Evolutionary conservation across 2,113 vertebrate genomes (phyloP).

Genomic region (Protomyctophum bolini): DNA sequence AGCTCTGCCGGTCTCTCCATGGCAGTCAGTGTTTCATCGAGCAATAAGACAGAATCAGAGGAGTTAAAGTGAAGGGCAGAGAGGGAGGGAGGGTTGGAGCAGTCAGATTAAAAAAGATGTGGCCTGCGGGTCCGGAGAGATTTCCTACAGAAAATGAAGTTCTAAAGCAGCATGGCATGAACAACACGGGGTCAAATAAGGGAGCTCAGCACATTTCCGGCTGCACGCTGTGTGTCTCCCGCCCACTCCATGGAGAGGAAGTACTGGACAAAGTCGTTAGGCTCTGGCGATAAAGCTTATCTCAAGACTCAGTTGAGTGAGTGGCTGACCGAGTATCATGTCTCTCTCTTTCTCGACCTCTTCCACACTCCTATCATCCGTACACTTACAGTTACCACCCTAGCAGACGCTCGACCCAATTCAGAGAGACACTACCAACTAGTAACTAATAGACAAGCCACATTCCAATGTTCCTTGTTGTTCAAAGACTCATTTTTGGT

Average conservation of each 20-base stretch:
- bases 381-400: constrained; percentile 1
- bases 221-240: constrained; percentile 18
- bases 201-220: constrained; percentile 40
- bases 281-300: constrained; percentile 69
- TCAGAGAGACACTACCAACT: not conserved
- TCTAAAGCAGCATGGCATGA: constrained; percentile 62
- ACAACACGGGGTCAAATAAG: constrained; percentile 57
- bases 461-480: constrained; percentile 54
- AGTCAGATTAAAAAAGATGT: constrained; percentile 68
- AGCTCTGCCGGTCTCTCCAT: constrained; percentile 55
- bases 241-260: constrained; percentile 41
- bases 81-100: constrained; percentile 13
- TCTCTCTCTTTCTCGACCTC: not conserved
- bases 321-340: constrained; percentile 42
- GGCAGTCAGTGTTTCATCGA: constrained; percentile 63
- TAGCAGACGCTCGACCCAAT: not conserved
- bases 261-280: constrained; percentile 62
- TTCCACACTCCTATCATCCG: not conserved
- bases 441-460: constrained; percentile 49
- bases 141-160: constrained; percentile 66
- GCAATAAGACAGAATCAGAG: constrained; percentile 61
- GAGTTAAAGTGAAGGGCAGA: not conserved
- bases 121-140: constrained; percentile 49
- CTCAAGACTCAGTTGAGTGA: constrained; percentile 59
- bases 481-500: constrained; percentile 43